phyloP scores from a whole-genome alignment of 2,797 vertebrate species.

The Ceyx erithaca region DNA sequence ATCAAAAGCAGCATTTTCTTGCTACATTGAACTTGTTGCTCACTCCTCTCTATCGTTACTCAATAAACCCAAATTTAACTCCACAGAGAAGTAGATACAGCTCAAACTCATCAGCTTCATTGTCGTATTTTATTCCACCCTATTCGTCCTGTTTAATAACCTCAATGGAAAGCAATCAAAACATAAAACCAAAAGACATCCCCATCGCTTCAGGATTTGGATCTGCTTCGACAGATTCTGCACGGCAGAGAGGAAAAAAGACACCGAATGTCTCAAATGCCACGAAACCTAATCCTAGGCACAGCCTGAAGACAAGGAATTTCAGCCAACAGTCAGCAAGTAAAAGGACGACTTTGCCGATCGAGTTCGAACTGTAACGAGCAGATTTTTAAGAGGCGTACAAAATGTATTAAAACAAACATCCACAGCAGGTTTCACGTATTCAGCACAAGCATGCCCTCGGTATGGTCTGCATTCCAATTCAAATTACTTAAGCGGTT shows the following conservation, averaged over 20 bases:
- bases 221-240: neutral
- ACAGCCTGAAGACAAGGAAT: neutral
- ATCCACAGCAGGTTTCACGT: neutral
- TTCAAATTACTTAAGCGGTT: neutral
- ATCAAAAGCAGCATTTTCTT: neutral
- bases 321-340: neutral
- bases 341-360: neutral
- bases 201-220: neutral
- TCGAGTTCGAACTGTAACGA: neutral
- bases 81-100: neutral
- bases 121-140: neutral
- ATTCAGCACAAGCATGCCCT: neutral
- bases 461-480: neutral
- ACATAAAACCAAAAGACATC: neutral
- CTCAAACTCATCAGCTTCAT: neutral
- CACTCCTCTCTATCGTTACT: neutral
- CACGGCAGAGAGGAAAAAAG: neutral
- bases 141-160: neutral
- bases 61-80: neutral
- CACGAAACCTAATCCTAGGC: neutral
- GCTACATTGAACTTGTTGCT: neutral
- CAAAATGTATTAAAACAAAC: neutral
- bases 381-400: neutral
- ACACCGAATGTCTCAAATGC: neutral
- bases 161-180: neutral